Evolutionary conservation across 1,140 invertebrate species (phyloP), one percentile per base, ranked within the genome.

Genomic region (Penaeus japonicus): DNA sequence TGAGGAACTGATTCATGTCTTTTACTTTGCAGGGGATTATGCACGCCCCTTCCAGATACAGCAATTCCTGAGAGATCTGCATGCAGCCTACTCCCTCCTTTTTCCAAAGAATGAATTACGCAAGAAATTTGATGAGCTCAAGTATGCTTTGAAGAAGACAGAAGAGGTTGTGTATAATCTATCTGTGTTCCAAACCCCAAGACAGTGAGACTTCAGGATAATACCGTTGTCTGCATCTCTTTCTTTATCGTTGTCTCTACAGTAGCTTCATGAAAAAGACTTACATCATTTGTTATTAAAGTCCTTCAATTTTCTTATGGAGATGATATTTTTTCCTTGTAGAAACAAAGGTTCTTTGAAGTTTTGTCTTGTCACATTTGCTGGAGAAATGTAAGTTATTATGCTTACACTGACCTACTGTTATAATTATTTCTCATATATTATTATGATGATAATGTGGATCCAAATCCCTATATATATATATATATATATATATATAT

Each of bases 141-240:
- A 99, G 91, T 98, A 98, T 91, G 97, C 98, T 91, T 95, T 98
- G 4, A 98, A 98, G 92, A 98, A 98, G 93, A 96, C 98, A 47
- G 97, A 98, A 92, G 97, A 98, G 93, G 96, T 99, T 3, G 97
- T 99, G 15, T 99, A 98, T 91, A 97, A 99, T 92, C 93, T 99
- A 5, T 96, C 96, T 88, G 97, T 99, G 96, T 0, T 93, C 98
- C 18, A 94, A 94, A 91, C 93, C 94, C 12, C 91, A 91, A n/a
- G 87, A 88, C 24, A 83, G 30, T 53, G 87, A 88, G 62, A 88
- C 87, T n/a, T 88, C 89, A 30, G 89, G 89, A 24, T 86, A 89
- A 39, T 54, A 62, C 12, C 12, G 0, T 62, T 85, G 27, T 27
- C 47, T 82, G 24, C 30, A 18, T 32, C 4, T 27, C 7, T n/a